A percentile compares a stretch with the other conserved stretches of the same genome.
Conservation (phyloP, 2,888 invertebrate species). For the Drosophila fungiperda region DNA sequence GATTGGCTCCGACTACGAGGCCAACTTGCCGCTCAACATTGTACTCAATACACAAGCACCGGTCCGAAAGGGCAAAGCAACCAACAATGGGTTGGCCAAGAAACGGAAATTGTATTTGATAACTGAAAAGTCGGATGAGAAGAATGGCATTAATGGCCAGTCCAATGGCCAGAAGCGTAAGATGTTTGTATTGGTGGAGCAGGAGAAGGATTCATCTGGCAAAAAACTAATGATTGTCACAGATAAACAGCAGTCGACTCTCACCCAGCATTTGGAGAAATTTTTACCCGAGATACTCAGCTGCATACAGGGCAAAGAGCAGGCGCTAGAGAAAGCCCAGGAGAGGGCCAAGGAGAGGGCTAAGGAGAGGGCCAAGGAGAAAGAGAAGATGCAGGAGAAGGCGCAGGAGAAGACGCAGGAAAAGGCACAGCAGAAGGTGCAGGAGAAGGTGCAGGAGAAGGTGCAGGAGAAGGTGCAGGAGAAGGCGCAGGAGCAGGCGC, state of each 20-base stretch:
- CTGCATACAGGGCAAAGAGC: constrained; percentile 77
- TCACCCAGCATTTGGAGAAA: constrained; percentile 82
- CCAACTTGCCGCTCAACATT: constrained; percentile 46
- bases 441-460: constrained; percentile 62
- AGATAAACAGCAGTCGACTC: constrained; percentile 73
- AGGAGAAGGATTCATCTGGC: constrained; percentile 63
- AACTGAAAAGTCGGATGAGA: constrained; percentile 76
- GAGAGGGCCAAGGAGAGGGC: not conserved
- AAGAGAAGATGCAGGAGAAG: constrained; percentile 60
- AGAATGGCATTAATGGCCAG: constrained; percentile 19
- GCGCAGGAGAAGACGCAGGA: constrained; percentile 11
- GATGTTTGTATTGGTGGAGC: constrained; percentile 82
- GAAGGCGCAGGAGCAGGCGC: constrained; percentile 64
- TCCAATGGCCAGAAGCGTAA: constrained; percentile 59
- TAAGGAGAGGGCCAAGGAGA: constrained; percentile 35
- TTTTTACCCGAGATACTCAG: constrained; percentile 82
- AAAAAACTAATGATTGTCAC: constrained; percentile 83
- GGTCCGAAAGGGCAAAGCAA: constrained; percentile 5
- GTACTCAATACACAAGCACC: constrained; percentile 41
- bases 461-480: constrained; percentile 67
- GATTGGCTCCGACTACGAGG: constrained; percentile 64
- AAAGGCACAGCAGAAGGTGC: constrained; percentile 19
- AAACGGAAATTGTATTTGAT: constrained; percentile 83
- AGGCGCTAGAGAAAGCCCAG: constrained; percentile 36
- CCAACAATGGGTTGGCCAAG: constrained; percentile 35